These are phyloP conservation scores for Diplodus puntazzo DNA, from an alignment of 2,797 vertebrate species.

Conservation along the genomic window DNA sequence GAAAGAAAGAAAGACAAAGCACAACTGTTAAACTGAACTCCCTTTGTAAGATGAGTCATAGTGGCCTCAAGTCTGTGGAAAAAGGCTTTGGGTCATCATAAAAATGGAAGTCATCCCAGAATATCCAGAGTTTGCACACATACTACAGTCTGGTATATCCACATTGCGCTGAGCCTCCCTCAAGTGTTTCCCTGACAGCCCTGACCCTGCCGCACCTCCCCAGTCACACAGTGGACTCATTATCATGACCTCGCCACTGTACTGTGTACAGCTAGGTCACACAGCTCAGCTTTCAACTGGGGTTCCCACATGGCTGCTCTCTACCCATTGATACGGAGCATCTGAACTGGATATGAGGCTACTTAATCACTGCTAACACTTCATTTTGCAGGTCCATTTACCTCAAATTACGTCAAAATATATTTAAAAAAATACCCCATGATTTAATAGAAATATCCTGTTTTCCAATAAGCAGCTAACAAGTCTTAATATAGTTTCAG, in stretches of 20 bases:
- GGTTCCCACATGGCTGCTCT: too few relatives aligned
- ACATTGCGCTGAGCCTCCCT: conserved; percentile 7
- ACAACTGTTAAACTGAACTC: background rate
- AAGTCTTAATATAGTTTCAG: too few relatives aligned
- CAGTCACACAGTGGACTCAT: background rate
- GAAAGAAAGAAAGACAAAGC: background rate
- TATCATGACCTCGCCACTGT: conserved; percentile 9
- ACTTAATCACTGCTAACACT: too few relatives aligned
- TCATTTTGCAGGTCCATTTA: too few relatives aligned
- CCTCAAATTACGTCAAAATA: too few relatives aligned
- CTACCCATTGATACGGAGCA: background rate
- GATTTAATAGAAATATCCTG: too few relatives aligned
- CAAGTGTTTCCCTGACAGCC: conserved; percentile 5
- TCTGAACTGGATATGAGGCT: background rate
- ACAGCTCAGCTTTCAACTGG: background rate
- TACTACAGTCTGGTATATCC: background rate
- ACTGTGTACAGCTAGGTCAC: background rate
- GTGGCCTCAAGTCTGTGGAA: background rate
- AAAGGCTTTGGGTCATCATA: background rate
- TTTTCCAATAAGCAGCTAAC: too few relatives aligned
- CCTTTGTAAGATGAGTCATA: background rate
- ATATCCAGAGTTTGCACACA: background rate
- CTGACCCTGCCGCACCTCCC: conserved; percentile 28
- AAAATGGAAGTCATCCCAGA: background rate
- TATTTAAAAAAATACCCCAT: too few relatives aligned